Base-by-base conservation (phyloP, 1,140 invertebrate genomes). In the Pachypeltis micranthus region DNA sequence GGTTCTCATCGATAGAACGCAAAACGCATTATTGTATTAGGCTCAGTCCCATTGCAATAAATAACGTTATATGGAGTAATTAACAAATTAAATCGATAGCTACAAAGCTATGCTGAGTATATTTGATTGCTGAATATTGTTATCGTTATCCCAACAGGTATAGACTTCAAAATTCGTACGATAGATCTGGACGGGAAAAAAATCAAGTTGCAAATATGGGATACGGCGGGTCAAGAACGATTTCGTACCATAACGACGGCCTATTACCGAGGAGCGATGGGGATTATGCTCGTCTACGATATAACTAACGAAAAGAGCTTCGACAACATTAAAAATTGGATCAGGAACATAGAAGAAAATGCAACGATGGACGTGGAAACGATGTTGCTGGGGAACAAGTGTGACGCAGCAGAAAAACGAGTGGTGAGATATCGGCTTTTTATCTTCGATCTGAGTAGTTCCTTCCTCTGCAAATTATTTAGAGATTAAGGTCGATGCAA, bases 281-380 rank as follows among this genome's bases (percentile, higher is more conserved):
- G 96, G 63, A 98, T 98, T 54, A 98, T 98, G 93, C 81, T 98
- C 66, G 94, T 98, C 10, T 98, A 98, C 76, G 96, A 99, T 75
- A 95, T 98, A 67, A 98, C 94, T 57, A 95, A 96, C 78, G 90
- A 93, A 71, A 98, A 96, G 78, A 96, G 91, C 69, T 99, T 98
- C 78, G 94, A 98, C 74, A 98, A 98, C 75, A 98, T 98, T 67
- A 91, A 95, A 68, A 98, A 97, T 73, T 99, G 96, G 96, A 89
- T 98, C 69, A 81, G 95, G 72, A 98, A 98, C 78, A 98, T 98
- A 74, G 94, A 98, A 75, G 95, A 98, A 79, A 90, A 91, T 77
- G 91, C 91, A 23, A 91, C 91, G 28, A 86, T 91, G 28, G 91
- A 95, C 79, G 93, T 95, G 16, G 91, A 95, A 73, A 93, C 93